phyloP scores from a whole-genome alignment of 2,888 invertebrate genomes.

The Drosophila lacicola region DNA sequence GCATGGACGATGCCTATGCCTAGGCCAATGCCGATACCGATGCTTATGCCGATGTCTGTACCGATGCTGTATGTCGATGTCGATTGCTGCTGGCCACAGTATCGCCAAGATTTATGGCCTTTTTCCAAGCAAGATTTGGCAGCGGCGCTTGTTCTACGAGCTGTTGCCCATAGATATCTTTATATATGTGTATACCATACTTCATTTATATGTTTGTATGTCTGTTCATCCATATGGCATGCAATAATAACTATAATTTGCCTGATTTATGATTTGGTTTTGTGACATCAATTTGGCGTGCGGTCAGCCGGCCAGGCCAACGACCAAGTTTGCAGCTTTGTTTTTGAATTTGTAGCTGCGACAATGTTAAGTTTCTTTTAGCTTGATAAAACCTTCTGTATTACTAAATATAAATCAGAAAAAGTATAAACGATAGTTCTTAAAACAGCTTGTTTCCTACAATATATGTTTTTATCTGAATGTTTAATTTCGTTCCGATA shows the following conservation, averaged over 20 bases:
- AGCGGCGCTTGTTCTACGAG: constrained; percentile 76
- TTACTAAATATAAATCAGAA: too few relatives aligned
- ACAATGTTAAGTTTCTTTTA: neutral
- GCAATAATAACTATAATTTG: constrained; percentile 77
- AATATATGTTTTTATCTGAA: too few relatives aligned
- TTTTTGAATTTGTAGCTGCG: constrained; percentile 20
- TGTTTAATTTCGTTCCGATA: too few relatives aligned
- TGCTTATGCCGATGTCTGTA: constrained; percentile 22
- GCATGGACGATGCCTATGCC: constrained; percentile 68
- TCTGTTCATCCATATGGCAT: constrained; percentile 46
- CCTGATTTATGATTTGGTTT: constrained; percentile 76
- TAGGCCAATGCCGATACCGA: constrained; percentile 38
- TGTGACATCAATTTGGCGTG: constrained; percentile 76
- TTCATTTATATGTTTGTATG: constrained; percentile 27
- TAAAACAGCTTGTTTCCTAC: too few relatives aligned
- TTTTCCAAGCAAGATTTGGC: constrained; percentile 62
- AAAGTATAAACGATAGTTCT: too few relatives aligned
- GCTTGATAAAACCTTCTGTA: too few relatives aligned
- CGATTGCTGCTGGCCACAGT: constrained; percentile 55
- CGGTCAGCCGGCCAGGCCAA: neutral
- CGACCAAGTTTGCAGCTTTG: constrained; percentile 19
- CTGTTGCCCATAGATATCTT: constrained; percentile 55
- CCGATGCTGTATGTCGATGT: constrained; percentile 19
- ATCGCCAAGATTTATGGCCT: constrained; percentile 73
- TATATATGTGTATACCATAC: constrained; percentile 29